These are phyloP conservation scores for Netelia inedita DNA, from an alignment of 2,888 invertebrate species.

Conservation along the genomic window DNA sequence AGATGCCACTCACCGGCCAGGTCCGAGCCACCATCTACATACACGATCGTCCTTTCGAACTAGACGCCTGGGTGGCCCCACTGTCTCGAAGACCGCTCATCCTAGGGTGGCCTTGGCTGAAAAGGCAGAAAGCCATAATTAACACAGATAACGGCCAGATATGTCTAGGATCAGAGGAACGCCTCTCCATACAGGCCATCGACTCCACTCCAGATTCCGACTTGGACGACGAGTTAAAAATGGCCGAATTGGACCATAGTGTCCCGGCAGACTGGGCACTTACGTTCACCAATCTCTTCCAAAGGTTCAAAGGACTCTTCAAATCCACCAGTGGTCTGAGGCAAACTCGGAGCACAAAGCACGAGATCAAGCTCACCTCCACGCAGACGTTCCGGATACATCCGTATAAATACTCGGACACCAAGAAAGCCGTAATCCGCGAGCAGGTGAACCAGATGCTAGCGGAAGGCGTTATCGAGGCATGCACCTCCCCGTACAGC, in stretches of 20 bases:
- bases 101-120: background rate
- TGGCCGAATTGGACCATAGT: background rate
- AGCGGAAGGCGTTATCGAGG: conserved; percentile 63
- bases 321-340: background rate
- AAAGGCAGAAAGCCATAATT: background rate
- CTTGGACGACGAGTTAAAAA: background rate
- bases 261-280: background rate
- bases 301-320: background rate
- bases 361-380: conserved; percentile 33
- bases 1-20: background rate
- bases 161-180: background rate
- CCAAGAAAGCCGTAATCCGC: conserved; percentile 12
- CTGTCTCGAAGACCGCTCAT: background rate
- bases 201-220: background rate
- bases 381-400: conserved; percentile 32
- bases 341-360: conserved; percentile 30
- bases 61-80: conserved; percentile 9
- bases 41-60: background rate
- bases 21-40: background rate
- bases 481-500: conserved; percentile 60
- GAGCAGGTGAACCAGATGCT: conserved; percentile 61
- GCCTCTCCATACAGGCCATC: background rate
- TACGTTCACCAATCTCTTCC: background rate
- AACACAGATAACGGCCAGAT: background rate
- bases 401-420: conserved; percentile 37